Base-by-base conservation (phyloP, 2,113 vertebrate genomes). In the Noturus placidus region DNA sequence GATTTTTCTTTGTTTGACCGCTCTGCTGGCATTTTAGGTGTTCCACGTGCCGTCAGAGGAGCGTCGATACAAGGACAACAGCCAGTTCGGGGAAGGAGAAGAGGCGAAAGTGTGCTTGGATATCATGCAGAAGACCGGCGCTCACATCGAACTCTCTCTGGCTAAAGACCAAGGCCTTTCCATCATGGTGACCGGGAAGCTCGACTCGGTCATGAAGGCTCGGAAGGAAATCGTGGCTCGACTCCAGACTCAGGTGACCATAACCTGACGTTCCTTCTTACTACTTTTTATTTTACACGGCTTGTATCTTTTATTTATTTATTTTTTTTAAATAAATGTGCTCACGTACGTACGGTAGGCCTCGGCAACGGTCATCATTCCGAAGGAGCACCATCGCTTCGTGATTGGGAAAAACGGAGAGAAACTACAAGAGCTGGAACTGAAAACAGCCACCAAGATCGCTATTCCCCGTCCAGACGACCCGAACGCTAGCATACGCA, bases 11-110 rank as follows among this genome's bases (percentile, higher is more conserved):
- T 10, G 15, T 2, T 38, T 65, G n/a, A 74, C 27, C 35, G 0
- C 30, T 30, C 30, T 35, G 1, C 27, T 78, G 1, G 10, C 14
- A 3, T 63, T 25, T 25, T 63, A 96, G 96, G 93, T 95, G 88
- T 96, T 97, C 87, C 95, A 96, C 8, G 95, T 96, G 65, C 95
- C 95, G 33, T 87, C 96, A 90, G 96, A 97, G 89, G 95, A 97
- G 88, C 94, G 96, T 20, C 94, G 94, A 82, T 96, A 96, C 93
- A 96, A 96, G 91, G 96, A 96, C 93, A 95, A 96, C 92, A 96
- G 94, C 92, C 95, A 96, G 91, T 96, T 96, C 42, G 94, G 95
- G 65, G 96, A 96, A 92, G 94, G 95, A 0, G 96, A 95, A 89
- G 94, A 96, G 92, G 93, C 93, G 86, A 96, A 96, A 85, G 95